Base-by-base conservation (phyloP, 2,797 vertebrate genomes). In the Sparidentex hasta region DNA sequence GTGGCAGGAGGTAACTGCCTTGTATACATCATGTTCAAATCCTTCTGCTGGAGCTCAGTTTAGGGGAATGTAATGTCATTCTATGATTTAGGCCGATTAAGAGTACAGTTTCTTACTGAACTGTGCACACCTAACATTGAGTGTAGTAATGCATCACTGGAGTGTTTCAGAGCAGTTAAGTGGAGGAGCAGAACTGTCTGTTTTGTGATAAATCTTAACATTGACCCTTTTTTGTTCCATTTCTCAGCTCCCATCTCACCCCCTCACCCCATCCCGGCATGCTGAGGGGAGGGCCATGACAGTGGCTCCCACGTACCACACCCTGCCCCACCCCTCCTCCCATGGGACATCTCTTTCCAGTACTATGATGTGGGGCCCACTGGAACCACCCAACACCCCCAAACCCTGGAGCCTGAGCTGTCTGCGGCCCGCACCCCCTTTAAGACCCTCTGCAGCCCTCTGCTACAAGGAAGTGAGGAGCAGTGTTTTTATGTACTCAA, bases 371-470 rank as follows among this genome's bases (percentile, higher is more conserved):
- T 99, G 98, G 98, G 98, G 98, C 51, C 98, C 98, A 0, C 93
- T 99, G 88, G 98, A 99, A 67, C 98, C 98, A 21, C 98, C 98
- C 0, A 98, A 99, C 94, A 99, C 97, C 5, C 97, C 97, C 71
- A 99, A 99, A 89, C 98, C 98, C 2, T 99, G 98, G 98, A 99
- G 98, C 68, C 95, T 99, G 91, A 99, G 98, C 94, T 99, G 98
- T 92, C 93, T 99, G 76, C 94, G 98, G 48, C 98, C 98, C 0
- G 98, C 98, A 0, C 98, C 98, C 1, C 98, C 98, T 0, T 93
- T 99, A 2, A 95, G 97, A 65, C 98, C 98, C 52, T 99, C 98
- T 0, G 98, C 98, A 3, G 98, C 98, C 3, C 97, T 99, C 50
- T 98, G 97, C 93, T 99, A 98, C 75, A 99, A 99, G 92, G 98